Conservation (phyloP, 1,140 invertebrate species). For the Cydia amplana region DNA sequence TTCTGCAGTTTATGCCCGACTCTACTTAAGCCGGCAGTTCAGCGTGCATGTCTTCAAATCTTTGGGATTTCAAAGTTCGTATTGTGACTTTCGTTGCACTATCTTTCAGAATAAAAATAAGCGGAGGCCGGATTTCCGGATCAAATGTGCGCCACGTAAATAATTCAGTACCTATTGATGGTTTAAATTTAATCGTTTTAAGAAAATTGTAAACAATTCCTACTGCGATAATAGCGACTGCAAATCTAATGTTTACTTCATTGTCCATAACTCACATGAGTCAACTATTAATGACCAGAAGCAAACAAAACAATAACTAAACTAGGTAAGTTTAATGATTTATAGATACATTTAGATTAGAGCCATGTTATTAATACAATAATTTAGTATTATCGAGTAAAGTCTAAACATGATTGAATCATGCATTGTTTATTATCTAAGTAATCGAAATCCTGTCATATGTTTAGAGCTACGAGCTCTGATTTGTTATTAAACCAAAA, state of each 20-base stretch:
- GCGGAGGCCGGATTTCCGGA: background rate
- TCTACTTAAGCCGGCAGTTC: conserved; percentile 18
- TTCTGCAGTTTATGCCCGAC: conserved; percentile 23
- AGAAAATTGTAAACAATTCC: too few species aligned
- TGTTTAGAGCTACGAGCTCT: background rate
- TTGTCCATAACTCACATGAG: background rate
- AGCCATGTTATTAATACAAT: too few species aligned
- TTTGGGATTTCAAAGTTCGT: conserved; percentile 18
- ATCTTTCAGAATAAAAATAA: background rate
- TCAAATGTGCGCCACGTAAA: too few species aligned
- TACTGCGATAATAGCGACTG: too few species aligned
- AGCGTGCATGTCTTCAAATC: conserved; percentile 16
- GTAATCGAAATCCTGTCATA: background rate
- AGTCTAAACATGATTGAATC: background rate
- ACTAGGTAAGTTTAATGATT: background rate
- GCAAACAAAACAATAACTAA: background rate
- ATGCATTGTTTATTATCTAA: background rate
- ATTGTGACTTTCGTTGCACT: background rate
- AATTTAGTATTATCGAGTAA: background rate
- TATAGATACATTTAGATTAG: too few species aligned
- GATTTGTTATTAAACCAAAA: background rate
- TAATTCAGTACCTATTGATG: too few species aligned
- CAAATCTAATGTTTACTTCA: background rate
- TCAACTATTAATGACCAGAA: background rate
- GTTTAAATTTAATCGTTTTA: too few species aligned